phyloP scores from a whole-genome alignment of 2,888 invertebrate genomes.

The Tiliacea aurago region DNA sequence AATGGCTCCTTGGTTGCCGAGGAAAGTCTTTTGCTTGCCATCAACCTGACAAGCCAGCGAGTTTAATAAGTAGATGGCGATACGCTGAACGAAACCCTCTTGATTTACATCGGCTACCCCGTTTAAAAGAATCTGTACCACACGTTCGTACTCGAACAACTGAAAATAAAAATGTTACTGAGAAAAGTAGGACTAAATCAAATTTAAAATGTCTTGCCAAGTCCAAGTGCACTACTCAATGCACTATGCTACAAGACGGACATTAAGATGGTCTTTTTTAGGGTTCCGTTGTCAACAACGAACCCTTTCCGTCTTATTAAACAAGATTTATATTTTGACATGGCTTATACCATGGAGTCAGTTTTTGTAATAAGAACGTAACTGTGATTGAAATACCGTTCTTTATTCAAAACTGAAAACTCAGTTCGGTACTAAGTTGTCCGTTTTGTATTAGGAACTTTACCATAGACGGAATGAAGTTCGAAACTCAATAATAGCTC shows the following conservation, averaged over 20 bases:
- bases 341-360: too few species aligned
- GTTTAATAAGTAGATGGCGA: conserved; percentile 98
- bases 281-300: too few species aligned
- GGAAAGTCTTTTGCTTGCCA: conserved; percentile 96
- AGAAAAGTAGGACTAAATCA: neutral
- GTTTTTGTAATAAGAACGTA: too few species aligned
- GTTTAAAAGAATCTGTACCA: conserved; percentile 95
- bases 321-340: too few species aligned
- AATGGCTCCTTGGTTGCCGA: conserved; percentile 97
- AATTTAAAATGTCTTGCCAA: neutral
- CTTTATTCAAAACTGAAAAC: too few species aligned
- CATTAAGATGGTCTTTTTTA: neutral
- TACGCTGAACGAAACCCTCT: conserved; percentile 97
- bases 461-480: too few species aligned
- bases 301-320: too few species aligned
- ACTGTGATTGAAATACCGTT: too few species aligned
- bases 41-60: conserved; percentile 99
- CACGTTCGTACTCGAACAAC: conserved; percentile 97
- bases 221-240: neutral
- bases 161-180: conserved; percentile 78
- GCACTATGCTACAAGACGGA: neutral
- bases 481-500: too few species aligned
- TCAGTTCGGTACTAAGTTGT: too few species aligned
- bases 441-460: too few species aligned
- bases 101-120: conserved; percentile 95